Conservation (phyloP, 2,113 vertebrate genomes). For the Carassius carassius region DNA sequence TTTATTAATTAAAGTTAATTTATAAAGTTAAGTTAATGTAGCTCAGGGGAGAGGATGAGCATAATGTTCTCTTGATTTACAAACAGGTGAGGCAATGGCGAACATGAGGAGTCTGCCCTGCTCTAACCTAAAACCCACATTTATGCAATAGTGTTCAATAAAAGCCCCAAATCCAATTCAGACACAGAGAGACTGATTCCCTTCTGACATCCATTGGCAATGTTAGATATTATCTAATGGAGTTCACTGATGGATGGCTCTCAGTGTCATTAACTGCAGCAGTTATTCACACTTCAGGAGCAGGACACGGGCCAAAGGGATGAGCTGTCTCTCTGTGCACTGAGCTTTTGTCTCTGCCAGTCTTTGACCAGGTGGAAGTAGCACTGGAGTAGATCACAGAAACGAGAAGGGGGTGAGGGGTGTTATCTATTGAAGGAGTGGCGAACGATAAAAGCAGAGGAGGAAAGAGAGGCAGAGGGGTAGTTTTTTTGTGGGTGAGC, state of each 20-base stretch:
- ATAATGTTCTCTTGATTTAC: conserved; percentile 11
- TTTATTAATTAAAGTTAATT: neutral
- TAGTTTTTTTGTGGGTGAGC: conserved; percentile 68
- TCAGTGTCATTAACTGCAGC: conserved; percentile 20
- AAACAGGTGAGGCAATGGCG: conserved; percentile 12
- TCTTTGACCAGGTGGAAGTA: conserved; percentile 66
- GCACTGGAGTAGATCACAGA: conserved; percentile 63
- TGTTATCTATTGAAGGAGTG: conserved; percentile 62
- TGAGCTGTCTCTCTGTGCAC: conserved; percentile 64
- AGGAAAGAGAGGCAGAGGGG: conserved; percentile 68
- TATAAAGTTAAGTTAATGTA: neutral
- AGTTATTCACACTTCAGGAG: conserved; percentile 17
- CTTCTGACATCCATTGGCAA: conserved; percentile 8
- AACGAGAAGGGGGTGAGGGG: conserved; percentile 52
- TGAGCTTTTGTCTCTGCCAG: conserved; percentile 63
- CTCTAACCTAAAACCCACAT: conserved; percentile 19
- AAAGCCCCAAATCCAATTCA: conserved; percentile 59
- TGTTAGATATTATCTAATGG: conserved; percentile 29
- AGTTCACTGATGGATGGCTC: conserved; percentile 31
- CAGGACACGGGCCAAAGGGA: conserved; percentile 16
- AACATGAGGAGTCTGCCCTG: conserved; percentile 1
- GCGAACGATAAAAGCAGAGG: conserved; percentile 65
- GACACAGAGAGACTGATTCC: conserved; percentile 66
- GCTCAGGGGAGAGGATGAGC: conserved; percentile 4
- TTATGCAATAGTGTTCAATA: conserved; percentile 1